Evolutionary conservation across 37 sponge, comb jelly and placozoan species (phyloP), one percentile per base, ranked within the genome.

Genomic region (Ianthella basta): DNA sequence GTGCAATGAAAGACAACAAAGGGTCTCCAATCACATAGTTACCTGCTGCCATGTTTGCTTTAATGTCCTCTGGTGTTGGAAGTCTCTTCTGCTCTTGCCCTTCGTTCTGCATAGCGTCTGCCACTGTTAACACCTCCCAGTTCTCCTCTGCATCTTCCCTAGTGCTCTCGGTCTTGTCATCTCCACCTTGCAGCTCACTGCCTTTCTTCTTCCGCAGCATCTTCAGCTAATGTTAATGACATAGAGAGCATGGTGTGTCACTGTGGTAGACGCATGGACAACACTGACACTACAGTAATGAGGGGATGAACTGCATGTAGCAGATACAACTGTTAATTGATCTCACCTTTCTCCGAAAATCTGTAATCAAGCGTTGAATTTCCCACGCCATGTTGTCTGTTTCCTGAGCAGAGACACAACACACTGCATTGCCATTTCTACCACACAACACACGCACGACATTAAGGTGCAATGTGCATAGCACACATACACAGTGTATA

Each of bases 291-390:
- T 23, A 82, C 29, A n/a, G n/a, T n/a, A n/a, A n/a, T n/a, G n/a
- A n/a, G n/a, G n/a, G n/a, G n/a, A n/a, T n/a, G n/a, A n/a, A n/a
- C n/a, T n/a, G n/a, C n/a, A n/a, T n/a, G n/a, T n/a, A n/a, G n/a
- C n/a, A 12, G 0, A 15, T 15, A 55, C 30, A 41, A 64, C 3
- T 82, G 79, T 68, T 32, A 55, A 56, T 55, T 33, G 72, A 8
- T 16, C 61, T 0, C 38, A 94, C 94, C 88, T 86, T 88, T 86
- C 94, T 88, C 20, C 91, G 72, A 12, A 94, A 83, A 34, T 83
- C 60, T 38, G 94, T 94, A 44, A 94, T 90, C 29, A 79, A 59
- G 57, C 94, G 81, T 61, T 90, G 91, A 27, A 94, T 59, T 33
- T 88, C 91, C 94, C 94, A 94, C 8, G 69, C 67, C 32, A 74